Evolutionary conservation across 2,113 vertebrate species (phyloP).

Genomic region (Mobula hypostoma): DNA sequence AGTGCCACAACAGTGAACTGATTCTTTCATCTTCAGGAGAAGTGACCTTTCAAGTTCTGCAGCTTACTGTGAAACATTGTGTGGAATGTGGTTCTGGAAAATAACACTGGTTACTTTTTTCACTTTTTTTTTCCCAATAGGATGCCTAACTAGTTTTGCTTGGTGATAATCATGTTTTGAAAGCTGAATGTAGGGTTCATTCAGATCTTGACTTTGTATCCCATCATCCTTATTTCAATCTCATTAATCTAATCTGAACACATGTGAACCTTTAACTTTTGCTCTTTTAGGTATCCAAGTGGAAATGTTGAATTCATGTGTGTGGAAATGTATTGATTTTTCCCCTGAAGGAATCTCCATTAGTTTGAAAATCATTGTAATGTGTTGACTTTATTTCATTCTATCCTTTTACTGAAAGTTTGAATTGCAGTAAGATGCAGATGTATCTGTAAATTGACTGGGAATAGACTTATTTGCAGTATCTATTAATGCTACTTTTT

Average conservation of each 20-base stretch:
- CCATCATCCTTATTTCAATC: background rate
- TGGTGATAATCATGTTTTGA: background rate
- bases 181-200: background rate
- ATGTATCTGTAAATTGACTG: background rate
- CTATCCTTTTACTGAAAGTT: background rate
- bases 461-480: background rate
- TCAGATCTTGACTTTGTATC: background rate
- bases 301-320: background rate
- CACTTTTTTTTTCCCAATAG: background rate
- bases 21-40: background rate
- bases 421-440: background rate
- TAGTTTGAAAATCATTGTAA: background rate
- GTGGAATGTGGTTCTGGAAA: background rate
- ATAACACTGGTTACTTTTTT: background rate
- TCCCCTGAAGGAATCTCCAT: background rate
- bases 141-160: background rate
- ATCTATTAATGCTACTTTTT: background rate
- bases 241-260: background rate
- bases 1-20: background rate
- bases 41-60: background rate
- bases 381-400: background rate
- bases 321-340: background rate
- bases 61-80: background rate
- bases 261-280: background rate
- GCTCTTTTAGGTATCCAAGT: background rate